Base-by-base conservation (phyloP, 2,797 vertebrate species). In the Prionace glauca region DNA sequence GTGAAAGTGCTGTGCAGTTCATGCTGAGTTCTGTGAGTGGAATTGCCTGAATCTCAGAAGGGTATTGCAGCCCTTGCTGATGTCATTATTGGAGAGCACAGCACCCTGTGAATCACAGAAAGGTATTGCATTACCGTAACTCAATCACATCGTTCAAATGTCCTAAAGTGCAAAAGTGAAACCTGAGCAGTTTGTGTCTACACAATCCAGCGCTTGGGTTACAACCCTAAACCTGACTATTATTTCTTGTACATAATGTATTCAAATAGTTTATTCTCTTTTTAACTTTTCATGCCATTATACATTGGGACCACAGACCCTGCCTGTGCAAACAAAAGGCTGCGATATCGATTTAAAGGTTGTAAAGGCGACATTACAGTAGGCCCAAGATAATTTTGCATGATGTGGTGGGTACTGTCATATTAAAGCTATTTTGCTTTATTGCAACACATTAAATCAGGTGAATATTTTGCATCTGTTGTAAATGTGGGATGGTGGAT, bases 141-240 rank as follows among this genome's bases (percentile, higher is more conserved):
- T 56, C 93, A 95, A n/a, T 95, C 93, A 77, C 14, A 45, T 41
- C 14, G 29, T 95, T 95, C 93, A 74, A 45, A 95, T 56, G 93
- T 77, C 93, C 45, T 95, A 95, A 95, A 95, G 69, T 95, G 93
- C 93, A 95, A 77, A 56, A 95, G 71, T 95, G 93, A 74, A 95
- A 95, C 45, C 71, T 95, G 69, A 95, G 71, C 50, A 20, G 71
- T 77, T 95, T 56, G 26, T 74, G 71, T 72, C 67, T 77, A 32
- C 93, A 95, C 45, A 77, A 95, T 77, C 36, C 93, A 74, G 71
- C 74, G 93, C 50, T 95, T 95, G 45, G 77, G 77, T 95, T 95
- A 95, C 93, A 95, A 45, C 45, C 22, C 20, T 16, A 71, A 74
- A 77, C 29, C 20, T 26, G 1, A 45, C 71, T 95, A 56, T 77